phyloP scores from a whole-genome alignment of 2,797 vertebrate genomes.

The Microhierax caerulescens region DNA sequence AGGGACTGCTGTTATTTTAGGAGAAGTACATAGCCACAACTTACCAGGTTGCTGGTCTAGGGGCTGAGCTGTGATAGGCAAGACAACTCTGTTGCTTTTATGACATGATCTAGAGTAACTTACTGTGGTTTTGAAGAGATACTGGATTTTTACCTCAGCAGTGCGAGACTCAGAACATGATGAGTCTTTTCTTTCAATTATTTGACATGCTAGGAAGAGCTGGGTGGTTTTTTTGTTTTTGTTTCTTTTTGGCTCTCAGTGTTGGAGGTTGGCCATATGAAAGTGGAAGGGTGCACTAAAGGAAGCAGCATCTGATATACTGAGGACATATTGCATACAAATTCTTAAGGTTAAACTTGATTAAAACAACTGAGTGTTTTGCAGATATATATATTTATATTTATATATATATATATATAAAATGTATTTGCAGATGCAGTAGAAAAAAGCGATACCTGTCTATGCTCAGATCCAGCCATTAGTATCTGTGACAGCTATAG shows the following conservation, averaged over 20 bases:
- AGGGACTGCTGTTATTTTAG: background rate
- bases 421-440: background rate
- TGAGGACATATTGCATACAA: background rate
- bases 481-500: background rate
- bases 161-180: background rate
- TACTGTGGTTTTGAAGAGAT: background rate
- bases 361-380: background rate
- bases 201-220: constrained; percentile 3
- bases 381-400: no score
- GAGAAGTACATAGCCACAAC: background rate
- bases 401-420: no score
- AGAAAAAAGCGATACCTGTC: background rate
- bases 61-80: background rate
- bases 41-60: background rate
- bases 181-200: constrained; percentile 31
- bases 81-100: background rate
- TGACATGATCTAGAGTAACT: background rate
- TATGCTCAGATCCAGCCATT: background rate
- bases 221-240: background rate
- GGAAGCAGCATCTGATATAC: background rate
- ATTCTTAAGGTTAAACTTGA: background rate
- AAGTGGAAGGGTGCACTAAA: background rate
- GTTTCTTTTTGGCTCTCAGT: background rate
- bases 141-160: background rate
- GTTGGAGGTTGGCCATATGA: background rate